Base-by-base conservation (phyloP, 2,113 vertebrate species). In the Anguilla japonica region DNA sequence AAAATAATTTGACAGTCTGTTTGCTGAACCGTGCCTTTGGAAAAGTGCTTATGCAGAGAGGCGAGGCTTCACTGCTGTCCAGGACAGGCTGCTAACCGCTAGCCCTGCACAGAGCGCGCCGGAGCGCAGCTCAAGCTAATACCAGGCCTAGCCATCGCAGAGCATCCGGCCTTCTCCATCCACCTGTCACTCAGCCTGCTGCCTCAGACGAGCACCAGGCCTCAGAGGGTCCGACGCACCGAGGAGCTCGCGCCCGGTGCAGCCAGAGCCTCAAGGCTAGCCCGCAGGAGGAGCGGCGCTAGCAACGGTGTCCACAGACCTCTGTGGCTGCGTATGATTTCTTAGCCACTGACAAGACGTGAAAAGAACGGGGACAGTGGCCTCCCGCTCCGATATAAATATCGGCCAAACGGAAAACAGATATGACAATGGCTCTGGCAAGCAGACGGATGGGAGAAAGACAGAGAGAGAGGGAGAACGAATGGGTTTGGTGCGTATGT, bases 11-110 rank as follows among this genome's bases (percentile, higher is more conserved):
- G 81, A 79, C 79, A 80, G 81, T 86, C 53, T 86, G 88, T 89
- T 82, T 91, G 92, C 90, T 89, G 90, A 92, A 84, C 87, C 3
- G 14, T 34, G 60, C 41, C 46, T 82, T 16, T 46, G 81, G 83
- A 87, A 39, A 50, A 43, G 80, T 29, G 87, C 15, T 79, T 86
- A 81, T 57, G 18, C 60, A 89, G 63, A 79, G 8, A 39, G 81
- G 39, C 71, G 79, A 34, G n/a, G 67, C 57, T 78, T 5, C 0
- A 15, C 26, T 46, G 26, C 22, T 56, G 79, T 71, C 67, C 50
- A 20, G 82, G 60, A 46, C 22, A 53, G 81, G 14, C 41, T 34
- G 81, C 26, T 82, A 26, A 29, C 46, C 46, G 20, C 46, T 53
- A 26, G 29, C 9, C 29, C 40, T 3, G 41, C 11, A 26, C 41